Conservation (phyloP, 2,113 vertebrate species). For the Centropristis striata region DNA sequence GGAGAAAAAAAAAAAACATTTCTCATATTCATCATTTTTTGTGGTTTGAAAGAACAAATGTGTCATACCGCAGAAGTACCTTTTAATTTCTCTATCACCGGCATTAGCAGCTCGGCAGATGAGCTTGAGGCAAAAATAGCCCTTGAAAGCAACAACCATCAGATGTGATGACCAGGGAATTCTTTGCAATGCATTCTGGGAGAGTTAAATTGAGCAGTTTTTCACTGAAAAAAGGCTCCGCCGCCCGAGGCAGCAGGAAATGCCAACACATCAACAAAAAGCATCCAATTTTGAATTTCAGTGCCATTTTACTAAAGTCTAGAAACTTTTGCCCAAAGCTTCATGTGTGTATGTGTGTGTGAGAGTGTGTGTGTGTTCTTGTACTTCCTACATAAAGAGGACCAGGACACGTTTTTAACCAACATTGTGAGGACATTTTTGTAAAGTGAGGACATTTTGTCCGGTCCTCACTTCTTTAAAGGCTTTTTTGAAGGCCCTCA, state of each 20-base stretch:
- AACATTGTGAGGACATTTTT: too few relatives aligned
- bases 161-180: neutral
- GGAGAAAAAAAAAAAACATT: constrained; percentile 6
- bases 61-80: too few relatives aligned
- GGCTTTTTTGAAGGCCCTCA: too few relatives aligned
- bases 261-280: constrained; percentile 31
- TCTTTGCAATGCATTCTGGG: constrained; percentile 28
- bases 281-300: constrained; percentile 6
- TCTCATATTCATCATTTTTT: neutral
- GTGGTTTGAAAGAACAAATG: neutral
- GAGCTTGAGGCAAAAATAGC: neutral
- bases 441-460: too few relatives aligned
- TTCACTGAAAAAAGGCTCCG: neutral
- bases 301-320: constrained; percentile 30
- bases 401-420: too few relatives aligned
- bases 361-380: constrained; percentile 21
- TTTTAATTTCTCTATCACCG: neutral
- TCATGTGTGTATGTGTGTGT: neutral
- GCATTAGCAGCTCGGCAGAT: neutral
- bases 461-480: too few relatives aligned
- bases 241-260: constrained; percentile 21
- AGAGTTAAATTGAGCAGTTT: constrained; percentile 15
- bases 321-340: neutral
- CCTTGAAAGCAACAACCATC: constrained; percentile 4
- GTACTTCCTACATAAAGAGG: too few relatives aligned